Percentiles rank a stretch among this genome's conserved stretches.
Evolutionary conservation across 2,797 vertebrate species (phyloP).

Genomic region (Sebastes cheni): DNA sequence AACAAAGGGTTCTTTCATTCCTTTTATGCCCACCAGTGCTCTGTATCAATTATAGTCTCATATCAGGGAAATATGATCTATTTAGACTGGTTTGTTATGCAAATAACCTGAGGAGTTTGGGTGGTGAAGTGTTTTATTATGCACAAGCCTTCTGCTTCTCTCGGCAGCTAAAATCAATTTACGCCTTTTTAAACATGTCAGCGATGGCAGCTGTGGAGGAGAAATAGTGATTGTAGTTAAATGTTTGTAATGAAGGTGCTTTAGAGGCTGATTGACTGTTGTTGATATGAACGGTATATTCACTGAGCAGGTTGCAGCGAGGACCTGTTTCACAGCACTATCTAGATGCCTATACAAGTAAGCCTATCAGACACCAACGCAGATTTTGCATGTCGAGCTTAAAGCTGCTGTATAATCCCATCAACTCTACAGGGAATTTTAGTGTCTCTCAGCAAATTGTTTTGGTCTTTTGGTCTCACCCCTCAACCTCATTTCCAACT

Average conservation of each 20-base stretch:
- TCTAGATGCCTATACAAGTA: neutral
- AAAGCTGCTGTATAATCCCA: neutral
- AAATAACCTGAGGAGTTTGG: constrained; percentile 58
- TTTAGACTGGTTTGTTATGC: constrained; percentile 68
- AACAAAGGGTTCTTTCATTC: constrained; percentile 62
- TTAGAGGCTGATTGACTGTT: constrained; percentile 30
- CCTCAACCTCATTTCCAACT: neutral
- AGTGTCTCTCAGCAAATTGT: neutral
- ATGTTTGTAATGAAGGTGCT: constrained; percentile 24
- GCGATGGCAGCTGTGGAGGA: constrained; percentile 32
- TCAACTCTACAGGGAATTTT: neutral
- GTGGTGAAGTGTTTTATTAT: constrained; percentile 52
- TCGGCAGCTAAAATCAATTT: constrained; percentile 39
- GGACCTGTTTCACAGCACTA: neutral
- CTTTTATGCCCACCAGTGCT: constrained; percentile 53
- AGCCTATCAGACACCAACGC: neutral
- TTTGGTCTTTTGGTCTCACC: neutral
- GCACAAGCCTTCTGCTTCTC: constrained; percentile 19
- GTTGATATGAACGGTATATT: neutral
- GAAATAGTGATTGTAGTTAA: constrained; percentile 39
- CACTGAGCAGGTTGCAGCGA: neutral
- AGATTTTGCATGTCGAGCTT: neutral
- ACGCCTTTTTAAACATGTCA: constrained; percentile 39
- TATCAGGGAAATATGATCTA: constrained; percentile 65
- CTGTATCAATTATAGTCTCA: constrained; percentile 68